Evolutionary conservation across 2,888 invertebrate genomes (phyloP).

Genomic region (Falcaria lacertinaria): DNA sequence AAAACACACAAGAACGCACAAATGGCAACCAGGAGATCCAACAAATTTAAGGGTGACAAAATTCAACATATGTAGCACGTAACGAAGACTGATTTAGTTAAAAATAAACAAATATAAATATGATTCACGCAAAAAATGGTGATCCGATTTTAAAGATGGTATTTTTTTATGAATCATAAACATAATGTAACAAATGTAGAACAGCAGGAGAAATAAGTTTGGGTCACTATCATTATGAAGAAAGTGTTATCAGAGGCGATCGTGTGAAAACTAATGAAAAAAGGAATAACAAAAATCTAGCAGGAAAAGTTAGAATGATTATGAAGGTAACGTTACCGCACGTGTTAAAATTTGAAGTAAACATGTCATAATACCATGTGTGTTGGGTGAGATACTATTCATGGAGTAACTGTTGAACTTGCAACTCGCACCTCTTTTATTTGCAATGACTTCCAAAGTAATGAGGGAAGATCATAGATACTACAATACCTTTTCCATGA

Average conservation of each 20-base stretch:
- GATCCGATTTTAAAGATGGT: not conserved
- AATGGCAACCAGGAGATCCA: conserved; percentile 8
- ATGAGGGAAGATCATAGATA: no score
- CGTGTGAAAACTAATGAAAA: not conserved
- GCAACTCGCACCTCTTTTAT: no score
- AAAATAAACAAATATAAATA: not conserved
- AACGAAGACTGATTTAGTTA: not conserved
- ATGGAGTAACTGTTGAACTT: no score
- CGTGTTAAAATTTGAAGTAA: no score
- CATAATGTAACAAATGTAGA: not conserved
- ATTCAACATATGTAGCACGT: not conserved
- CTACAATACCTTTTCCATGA: no score
- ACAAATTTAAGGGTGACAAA: not conserved
- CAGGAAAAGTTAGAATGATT: not conserved
- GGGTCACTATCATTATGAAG: not conserved
- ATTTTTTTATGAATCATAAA: conserved; percentile 1
- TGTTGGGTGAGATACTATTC: no score
- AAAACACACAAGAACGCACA: conserved; percentile 19
- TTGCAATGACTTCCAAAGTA: no score
- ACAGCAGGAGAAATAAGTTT: not conserved
- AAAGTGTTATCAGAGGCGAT: conserved; percentile 1
- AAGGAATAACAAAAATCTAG: not conserved
- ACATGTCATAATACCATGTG: no score
- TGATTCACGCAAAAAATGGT: not conserved
- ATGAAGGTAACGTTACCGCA: no score